These are phyloP conservation scores for Tretioscincus oriximinensis DNA, from an alignment of 2,113 vertebrate genomes.

Conservation along the genomic window DNA sequence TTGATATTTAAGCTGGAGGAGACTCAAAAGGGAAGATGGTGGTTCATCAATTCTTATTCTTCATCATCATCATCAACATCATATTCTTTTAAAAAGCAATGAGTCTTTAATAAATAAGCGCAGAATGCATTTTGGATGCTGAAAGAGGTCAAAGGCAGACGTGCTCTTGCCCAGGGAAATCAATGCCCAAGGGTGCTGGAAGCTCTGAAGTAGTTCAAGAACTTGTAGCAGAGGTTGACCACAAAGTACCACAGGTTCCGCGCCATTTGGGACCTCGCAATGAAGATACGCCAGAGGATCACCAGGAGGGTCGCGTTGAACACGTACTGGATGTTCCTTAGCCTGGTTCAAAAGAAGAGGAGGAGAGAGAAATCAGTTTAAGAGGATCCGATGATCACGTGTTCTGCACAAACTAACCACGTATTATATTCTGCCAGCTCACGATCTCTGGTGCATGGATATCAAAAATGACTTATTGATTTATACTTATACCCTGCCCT, in stretches of 20 bases:
- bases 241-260: constrained; percentile 96
- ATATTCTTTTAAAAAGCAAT: constrained; percentile 26
- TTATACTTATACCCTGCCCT: too few relatives aligned
- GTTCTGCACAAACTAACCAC: neutral
- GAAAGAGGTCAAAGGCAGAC: constrained; percentile 40
- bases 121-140: constrained; percentile 33
- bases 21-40: constrained; percentile 46
- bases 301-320: constrained; percentile 89
- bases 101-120: constrained; percentile 33
- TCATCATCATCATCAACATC: constrained; percentile 31
- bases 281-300: constrained; percentile 93
- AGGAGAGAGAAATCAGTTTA: constrained; percentile 5
- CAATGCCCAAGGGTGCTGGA: constrained; percentile 88
- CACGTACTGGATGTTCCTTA: constrained; percentile 90
- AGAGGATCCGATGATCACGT: neutral
- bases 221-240: constrained; percentile 95
- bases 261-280: constrained; percentile 92
- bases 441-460: too few relatives aligned
- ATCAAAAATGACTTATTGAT: too few relatives aligned
- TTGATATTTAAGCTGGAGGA: constrained; percentile 55
- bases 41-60: constrained; percentile 52
- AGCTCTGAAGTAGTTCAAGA: constrained; percentile 92
- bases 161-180: constrained; percentile 42
- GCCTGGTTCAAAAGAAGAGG: constrained; percentile 67
- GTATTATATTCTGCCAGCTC: too few relatives aligned